Percentiles rank a stretch among this genome's conserved stretches.
phyloP scores from a whole-genome alignment of 2,797 vertebrate genomes.

The Pitangus sulphuratus region DNA sequence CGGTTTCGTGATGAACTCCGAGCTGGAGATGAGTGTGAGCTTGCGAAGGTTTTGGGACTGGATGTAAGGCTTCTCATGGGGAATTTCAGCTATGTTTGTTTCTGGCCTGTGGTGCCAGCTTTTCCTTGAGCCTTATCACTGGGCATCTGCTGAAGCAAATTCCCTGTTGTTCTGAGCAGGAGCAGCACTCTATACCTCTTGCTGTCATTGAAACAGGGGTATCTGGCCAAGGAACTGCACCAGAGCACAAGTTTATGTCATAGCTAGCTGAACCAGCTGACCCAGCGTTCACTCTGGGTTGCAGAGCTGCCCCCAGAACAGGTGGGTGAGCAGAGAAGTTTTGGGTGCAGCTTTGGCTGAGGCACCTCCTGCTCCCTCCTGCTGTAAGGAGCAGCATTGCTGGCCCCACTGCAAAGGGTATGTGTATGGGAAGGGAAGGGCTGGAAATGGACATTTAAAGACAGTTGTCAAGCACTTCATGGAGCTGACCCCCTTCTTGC shows the following conservation, averaged over 20 bases:
- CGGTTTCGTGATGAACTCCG: neutral
- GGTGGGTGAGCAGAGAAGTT: neutral
- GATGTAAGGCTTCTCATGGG: neutral
- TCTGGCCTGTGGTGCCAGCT: neutral
- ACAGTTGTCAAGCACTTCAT: neutral
- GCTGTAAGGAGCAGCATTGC: fast-evolving
- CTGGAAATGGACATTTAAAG: neutral
- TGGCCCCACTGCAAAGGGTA: fast-evolving
- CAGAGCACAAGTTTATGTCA: fast-evolving
- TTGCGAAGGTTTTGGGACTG: neutral
- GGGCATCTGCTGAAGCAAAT: neutral
- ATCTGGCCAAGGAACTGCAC: neutral
- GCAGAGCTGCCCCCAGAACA: neutral
- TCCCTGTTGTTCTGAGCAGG: neutral
- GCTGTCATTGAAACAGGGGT: fast-evolving
- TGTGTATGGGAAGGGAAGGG: fast-evolving
- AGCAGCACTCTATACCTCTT: neutral
- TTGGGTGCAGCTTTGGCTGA: neutral
- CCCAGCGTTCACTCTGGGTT: fast-evolving
- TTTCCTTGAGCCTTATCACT: neutral
- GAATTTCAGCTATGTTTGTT: neutral
- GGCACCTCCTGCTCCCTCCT: neutral
- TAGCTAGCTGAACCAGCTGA: neutral
- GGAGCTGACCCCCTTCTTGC: neutral
- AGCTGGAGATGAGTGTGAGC: fast-evolving